Evolutionary conservation across 23 tunicate species (phyloP).

Genomic region (Phallusia fumigata): DNA sequence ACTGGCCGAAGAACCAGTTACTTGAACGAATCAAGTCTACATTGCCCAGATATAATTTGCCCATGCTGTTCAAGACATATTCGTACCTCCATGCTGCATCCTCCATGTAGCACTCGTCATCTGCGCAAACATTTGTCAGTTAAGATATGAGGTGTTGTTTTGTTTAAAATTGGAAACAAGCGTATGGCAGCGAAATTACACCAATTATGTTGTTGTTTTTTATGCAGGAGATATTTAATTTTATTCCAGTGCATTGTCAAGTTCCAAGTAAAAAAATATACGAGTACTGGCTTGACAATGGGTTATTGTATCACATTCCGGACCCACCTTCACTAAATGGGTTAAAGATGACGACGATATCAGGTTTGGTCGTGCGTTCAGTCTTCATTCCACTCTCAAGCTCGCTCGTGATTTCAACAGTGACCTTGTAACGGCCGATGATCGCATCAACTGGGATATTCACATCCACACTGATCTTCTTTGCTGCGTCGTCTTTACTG

Average conservation of each 20-base stretch:
- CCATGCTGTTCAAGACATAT: slow-evolving; percentile 66
- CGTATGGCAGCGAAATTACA: too few relatives aligned
- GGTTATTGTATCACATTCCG: too few relatives aligned
- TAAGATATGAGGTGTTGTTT: too few relatives aligned
- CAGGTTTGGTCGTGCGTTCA: slow-evolving; percentile 32
- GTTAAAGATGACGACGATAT: slow-evolving; percentile 70
- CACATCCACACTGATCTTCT: slow-evolving; percentile 49
- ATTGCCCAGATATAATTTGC: slow-evolving; percentile 55
- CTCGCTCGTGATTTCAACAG: slow-evolving; percentile 43
- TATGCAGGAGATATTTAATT: too few relatives aligned
- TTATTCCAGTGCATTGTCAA: too few relatives aligned
- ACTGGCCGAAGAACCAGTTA: slow-evolving; percentile 89
- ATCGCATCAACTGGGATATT: slow-evolving; percentile 75
- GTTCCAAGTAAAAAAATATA: too few relatives aligned
- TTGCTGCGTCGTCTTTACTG: slow-evolving; percentile 21
- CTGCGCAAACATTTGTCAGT: slow-evolving; percentile 23
- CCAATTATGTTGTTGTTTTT: too few relatives aligned
- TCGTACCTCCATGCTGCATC: slow-evolving; percentile 56
- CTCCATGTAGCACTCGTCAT: slow-evolving; percentile 75
- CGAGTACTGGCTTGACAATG: background rate
- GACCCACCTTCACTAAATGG: slow-evolving; percentile 76
- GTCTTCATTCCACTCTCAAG: slow-evolving; percentile 36
- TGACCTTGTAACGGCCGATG: slow-evolving; percentile 63
- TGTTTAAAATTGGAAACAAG: background rate
- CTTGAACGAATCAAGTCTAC: slow-evolving; percentile 32